Conservation (phyloP, 2,113 vertebrate genomes). For the Scolopax mira region DNA sequence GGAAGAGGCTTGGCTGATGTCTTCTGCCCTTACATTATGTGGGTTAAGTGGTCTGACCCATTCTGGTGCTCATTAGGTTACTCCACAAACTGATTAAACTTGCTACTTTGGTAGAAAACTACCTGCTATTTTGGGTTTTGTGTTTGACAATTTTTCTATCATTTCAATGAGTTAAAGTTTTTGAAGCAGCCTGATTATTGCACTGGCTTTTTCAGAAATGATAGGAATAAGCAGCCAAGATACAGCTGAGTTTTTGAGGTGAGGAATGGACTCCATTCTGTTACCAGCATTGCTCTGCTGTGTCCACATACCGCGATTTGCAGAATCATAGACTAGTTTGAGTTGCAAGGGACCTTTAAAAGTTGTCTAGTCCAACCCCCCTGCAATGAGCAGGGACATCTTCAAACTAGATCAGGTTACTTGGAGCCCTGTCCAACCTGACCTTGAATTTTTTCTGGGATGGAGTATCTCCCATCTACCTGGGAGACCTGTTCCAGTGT, state of each 20-base stretch:
- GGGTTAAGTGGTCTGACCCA: not conserved
- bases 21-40: not conserved
- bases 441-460: not conserved
- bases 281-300: not conserved
- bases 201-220: not conserved
- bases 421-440: not conserved
- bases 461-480: not conserved
- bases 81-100: not conserved
- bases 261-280: not conserved
- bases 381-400: no score
- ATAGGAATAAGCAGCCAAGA: not conserved
- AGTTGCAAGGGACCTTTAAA: not conserved
- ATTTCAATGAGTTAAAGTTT: not conserved
- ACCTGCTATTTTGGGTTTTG: rapidly evolving
- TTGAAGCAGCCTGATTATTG: not conserved
- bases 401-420: not conserved
- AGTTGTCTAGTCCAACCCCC: not conserved
- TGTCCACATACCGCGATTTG: not conserved
- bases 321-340: not conserved
- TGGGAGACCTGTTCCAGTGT: not conserved
- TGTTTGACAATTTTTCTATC: not conserved
- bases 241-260: not conserved
- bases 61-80: not conserved
- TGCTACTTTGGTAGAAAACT: not conserved
- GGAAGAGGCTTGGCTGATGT: not conserved